Conservation (phyloP, 53 echinoderm and acorn worm genomes). For the Echinarachnius parma region DNA sequence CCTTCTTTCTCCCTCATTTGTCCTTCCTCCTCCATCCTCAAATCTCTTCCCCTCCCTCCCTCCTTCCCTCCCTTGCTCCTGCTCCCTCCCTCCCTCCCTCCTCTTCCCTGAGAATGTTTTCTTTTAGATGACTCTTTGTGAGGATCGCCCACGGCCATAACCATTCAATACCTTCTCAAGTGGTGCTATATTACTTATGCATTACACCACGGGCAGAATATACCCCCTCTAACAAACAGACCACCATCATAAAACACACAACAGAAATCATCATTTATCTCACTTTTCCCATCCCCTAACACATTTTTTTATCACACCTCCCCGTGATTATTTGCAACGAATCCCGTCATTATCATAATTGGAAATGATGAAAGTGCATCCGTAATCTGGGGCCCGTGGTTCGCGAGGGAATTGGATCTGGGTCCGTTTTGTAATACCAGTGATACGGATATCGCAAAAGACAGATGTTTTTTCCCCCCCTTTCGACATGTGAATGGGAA, state of each 20-base stretch:
- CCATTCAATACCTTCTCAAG: conserved; percentile 21
- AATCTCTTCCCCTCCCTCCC: background rate
- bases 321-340: too few relatives aligned
- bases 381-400: too few relatives aligned
- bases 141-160: conserved; percentile 16
- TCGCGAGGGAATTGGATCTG: too few relatives aligned
- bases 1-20: background rate
- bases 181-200: conserved; percentile 42
- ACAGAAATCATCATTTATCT: conserved; percentile 6
- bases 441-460: too few relatives aligned
- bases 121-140: conserved; percentile 3
- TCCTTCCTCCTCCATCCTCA: background rate
- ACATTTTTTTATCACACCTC: too few relatives aligned
- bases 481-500: too few relatives aligned
- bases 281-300: background rate
- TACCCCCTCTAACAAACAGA: conserved; percentile 21
- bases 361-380: too few relatives aligned
- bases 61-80: background rate
- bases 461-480: too few relatives aligned
- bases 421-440: too few relatives aligned
- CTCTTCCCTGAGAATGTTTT: background rate
- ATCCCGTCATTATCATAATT: too few relatives aligned
- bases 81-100: background rate
- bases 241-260: too few relatives aligned
- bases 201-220: conserved; percentile 30